Evolutionary conservation across 2,888 invertebrate genomes (phyloP).

Genomic region (Hyalella azteca): DNA sequence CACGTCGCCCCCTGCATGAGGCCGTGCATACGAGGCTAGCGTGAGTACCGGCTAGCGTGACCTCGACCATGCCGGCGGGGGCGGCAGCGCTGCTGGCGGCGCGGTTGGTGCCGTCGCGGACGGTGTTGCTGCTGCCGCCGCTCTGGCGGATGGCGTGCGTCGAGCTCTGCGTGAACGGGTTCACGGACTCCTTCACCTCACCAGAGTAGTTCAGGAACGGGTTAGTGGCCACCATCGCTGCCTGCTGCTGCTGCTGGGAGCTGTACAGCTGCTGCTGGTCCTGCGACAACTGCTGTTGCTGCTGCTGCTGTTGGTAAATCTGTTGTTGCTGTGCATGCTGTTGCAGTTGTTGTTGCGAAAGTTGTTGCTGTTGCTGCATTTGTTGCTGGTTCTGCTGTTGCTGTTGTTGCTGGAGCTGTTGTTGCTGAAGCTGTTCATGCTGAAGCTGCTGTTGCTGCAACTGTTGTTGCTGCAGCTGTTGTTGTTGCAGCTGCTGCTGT

Average conservation of each 20-base stretch:
- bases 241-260: slow-evolving; percentile 66
- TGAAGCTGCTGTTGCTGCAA: slow-evolving; percentile 66
- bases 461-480: slow-evolving; percentile 50
- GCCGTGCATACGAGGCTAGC: not conserved
- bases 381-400: slow-evolving; percentile 54
- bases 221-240: slow-evolving; percentile 5
- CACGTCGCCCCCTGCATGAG: too few species aligned
- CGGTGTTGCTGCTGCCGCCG: slow-evolving; percentile 16
- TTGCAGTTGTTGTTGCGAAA: slow-evolving; percentile 54
- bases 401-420: slow-evolving; percentile 51
- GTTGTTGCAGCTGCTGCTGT: slow-evolving; percentile 64
- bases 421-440: slow-evolving; percentile 66
- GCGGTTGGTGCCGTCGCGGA: not conserved
- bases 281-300: slow-evolving; percentile 59
- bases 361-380: slow-evolving; percentile 66
- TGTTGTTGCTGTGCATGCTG: not conserved
- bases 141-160: slow-evolving; percentile 26
- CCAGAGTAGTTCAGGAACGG: slow-evolving; percentile 23
- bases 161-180: not conserved
- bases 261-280: slow-evolving; percentile 66
- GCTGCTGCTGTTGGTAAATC: slow-evolving; percentile 59
- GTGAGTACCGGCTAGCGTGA: slow-evolving; percentile 13
- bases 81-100: not conserved
- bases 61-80: slow-evolving; percentile 33
- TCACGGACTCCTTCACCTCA: not conserved